Percentiles rank a stretch among this genome's conserved stretches.
Evolutionary conservation across 2,113 vertebrate species (phyloP).

Genomic region (Dicaeum eximium): DNA sequence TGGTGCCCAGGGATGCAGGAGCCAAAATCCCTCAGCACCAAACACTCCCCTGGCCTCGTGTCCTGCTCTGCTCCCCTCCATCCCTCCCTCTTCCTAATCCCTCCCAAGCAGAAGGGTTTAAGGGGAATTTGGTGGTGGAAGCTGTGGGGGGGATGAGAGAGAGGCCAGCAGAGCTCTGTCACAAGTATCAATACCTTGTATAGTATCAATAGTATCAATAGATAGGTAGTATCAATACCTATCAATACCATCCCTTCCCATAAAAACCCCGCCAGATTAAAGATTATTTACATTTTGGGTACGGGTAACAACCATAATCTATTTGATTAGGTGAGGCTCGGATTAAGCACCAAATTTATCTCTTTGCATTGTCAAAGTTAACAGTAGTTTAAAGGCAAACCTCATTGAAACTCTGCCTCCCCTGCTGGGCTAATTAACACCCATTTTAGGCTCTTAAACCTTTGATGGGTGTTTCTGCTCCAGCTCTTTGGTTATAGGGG

Average conservation of each 20-base stretch:
- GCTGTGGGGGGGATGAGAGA: fast-evolving
- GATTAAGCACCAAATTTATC: conserved; percentile 61
- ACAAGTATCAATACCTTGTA: fast-evolving
- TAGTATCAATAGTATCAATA: too few species aligned
- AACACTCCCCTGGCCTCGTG: fast-evolving
- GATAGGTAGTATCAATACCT: too few species aligned
- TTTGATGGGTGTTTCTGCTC: conserved; percentile 63
- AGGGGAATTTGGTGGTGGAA: background rate
- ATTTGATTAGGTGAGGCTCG: conserved; percentile 31
- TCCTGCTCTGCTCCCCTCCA: background rate
- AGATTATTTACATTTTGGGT: conserved; percentile 59
- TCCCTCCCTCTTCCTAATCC: background rate
- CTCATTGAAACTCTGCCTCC: conserved; percentile 61
- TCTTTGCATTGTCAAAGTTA: conserved; percentile 67
- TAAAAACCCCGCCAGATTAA: background rate
- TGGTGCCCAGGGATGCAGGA: background rate
- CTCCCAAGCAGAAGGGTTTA: background rate
- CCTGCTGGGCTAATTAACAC: conserved; percentile 73
- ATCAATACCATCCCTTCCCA: background rate
- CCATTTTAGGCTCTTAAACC: conserved; percentile 67
- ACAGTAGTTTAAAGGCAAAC: conserved; percentile 67
- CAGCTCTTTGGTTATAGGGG: conserved; percentile 7
- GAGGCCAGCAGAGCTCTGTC: background rate
- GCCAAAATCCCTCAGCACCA: background rate
- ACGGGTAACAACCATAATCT: conserved; percentile 26